Base-by-base conservation (phyloP, 2,888 invertebrate species). In the Strigamia maritima region DNA sequence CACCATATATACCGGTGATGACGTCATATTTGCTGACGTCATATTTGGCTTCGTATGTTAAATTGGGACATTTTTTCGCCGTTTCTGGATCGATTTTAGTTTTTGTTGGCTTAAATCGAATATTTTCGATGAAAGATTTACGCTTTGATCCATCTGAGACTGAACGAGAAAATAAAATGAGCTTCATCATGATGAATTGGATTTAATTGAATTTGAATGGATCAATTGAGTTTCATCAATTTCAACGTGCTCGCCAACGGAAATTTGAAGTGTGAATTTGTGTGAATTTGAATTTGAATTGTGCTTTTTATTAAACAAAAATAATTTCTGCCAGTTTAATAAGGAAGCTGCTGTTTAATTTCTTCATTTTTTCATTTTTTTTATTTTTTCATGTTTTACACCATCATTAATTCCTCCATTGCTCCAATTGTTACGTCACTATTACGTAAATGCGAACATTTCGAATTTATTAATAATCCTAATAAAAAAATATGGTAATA, bases 61-160 rank as follows among this genome's bases (percentile, higher is more conserved):
- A 65, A 28, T 65, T 65, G 4, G 65, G 65, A 28, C 65, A 65
- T 26, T 65, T 65, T 65, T 65, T 65, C 16, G 65, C 65, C 6
- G 65, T 65, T 65, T 65, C 65, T 65, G 65, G 65, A 26, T 65
- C 65, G 65, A 65, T 65, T 65, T 65, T 65, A 65, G 65, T 65
- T 65, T 65, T 65, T 65, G 65, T 65, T 65, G 65, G 65, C 65
- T 65, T 12, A 65, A 65, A 65, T 65, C 65, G 65, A 65, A 65
- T 65, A 65, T 65, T 65, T 65, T 65, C 1, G 65, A 65, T 16
- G 65, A 65, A 65, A 65, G 22, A 26, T 26, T 26, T 24, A 26
- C 24, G 65, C 6, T 24, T 65, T 65, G 65, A 26, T 65, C 65
- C 65, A 65, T 65, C 65, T 65, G 65, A 65, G 65, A 26, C 65